phyloP scores from a whole-genome alignment of 2,888 invertebrate species.

The Alloscopus bannaensis region DNA sequence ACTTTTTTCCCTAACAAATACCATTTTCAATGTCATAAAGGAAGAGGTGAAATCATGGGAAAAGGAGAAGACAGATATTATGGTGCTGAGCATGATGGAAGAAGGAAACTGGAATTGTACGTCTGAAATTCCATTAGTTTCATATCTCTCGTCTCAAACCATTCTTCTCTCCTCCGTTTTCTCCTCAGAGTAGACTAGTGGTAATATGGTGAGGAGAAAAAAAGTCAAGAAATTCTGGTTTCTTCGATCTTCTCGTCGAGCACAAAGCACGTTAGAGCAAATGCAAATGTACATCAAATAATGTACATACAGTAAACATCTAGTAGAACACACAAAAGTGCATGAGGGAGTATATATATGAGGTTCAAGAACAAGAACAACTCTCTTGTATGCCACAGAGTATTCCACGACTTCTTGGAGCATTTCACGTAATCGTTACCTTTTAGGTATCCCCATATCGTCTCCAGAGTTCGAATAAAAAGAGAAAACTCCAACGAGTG shows the following conservation, averaged over 20 bases:
- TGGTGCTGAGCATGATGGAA: conserved; percentile 4
- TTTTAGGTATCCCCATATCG: too few relatives aligned
- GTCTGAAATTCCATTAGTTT: conserved; percentile 36
- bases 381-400: too few relatives aligned
- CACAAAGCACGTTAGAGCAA: conserved; percentile 12
- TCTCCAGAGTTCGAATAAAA: too few relatives aligned
- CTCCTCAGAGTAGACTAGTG: too few relatives aligned
- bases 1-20: conserved; percentile 50
- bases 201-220: conserved; percentile 1
- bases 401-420: too few relatives aligned
- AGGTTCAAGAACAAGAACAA: too few relatives aligned
- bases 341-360: too few relatives aligned
- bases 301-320: not conserved
- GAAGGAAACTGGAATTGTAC: conserved; percentile 31
- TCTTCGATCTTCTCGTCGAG: not conserved
- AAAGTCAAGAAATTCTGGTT: conserved; percentile 31
- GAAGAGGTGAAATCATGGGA: conserved; percentile 26
- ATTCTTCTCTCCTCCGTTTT: too few relatives aligned
- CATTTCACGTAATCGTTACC: too few relatives aligned
- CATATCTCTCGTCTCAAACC: conserved; percentile 10
- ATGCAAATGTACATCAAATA: conserved; percentile 28
- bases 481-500: too few relatives aligned
- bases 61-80: conserved; percentile 10
- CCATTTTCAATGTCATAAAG: conserved; percentile 50
- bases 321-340: not conserved